These are phyloP conservation scores for Bubo scandiacus DNA, from an alignment of 2,113 vertebrate species.

Conservation along the genomic window DNA sequence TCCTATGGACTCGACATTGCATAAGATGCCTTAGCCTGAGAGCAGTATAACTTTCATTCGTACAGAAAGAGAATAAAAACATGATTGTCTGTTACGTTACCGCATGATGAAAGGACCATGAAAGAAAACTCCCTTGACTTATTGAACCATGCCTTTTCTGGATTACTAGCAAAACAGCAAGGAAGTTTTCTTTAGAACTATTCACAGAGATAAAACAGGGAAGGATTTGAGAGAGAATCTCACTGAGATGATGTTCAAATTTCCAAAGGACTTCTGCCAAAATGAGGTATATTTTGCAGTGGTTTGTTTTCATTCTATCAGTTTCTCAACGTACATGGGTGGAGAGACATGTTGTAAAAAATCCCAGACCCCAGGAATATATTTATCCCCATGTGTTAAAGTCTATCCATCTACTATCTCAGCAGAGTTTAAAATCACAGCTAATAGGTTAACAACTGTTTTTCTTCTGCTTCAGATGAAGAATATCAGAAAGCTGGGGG, in stretches of 20 bases:
- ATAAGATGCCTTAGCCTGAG: background rate
- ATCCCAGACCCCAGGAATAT: constrained; percentile 66
- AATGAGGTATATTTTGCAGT: background rate
- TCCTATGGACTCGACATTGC: background rate
- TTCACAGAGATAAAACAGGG: background rate
- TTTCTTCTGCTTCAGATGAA: constrained; percentile 85
- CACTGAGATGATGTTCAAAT: background rate
- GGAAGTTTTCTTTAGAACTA: background rate
- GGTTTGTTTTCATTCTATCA: background rate
- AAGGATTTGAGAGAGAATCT: constrained; percentile 13
- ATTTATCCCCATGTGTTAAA: constrained; percentile 71
- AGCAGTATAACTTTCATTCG: background rate
- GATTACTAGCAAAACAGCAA: constrained; percentile 1
- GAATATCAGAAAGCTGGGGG: constrained; percentile 84
- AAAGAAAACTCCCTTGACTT: background rate
- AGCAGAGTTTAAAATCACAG: constrained; percentile 82
- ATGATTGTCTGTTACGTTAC: background rate
- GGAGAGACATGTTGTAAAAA: constrained; percentile 57
- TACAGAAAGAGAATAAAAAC: background rate
- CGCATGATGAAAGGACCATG: background rate
- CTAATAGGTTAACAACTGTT: constrained; percentile 89
- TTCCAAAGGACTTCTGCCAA: constrained; percentile 13
- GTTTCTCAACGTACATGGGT: constrained; percentile 29
- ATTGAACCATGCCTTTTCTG: background rate
- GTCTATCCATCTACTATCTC: constrained; percentile 73